A percentile compares a stretch with the other conserved stretches of the same genome.
Conservation (phyloP, 2,888 invertebrate genomes). For the Buathra laborator region DNA sequence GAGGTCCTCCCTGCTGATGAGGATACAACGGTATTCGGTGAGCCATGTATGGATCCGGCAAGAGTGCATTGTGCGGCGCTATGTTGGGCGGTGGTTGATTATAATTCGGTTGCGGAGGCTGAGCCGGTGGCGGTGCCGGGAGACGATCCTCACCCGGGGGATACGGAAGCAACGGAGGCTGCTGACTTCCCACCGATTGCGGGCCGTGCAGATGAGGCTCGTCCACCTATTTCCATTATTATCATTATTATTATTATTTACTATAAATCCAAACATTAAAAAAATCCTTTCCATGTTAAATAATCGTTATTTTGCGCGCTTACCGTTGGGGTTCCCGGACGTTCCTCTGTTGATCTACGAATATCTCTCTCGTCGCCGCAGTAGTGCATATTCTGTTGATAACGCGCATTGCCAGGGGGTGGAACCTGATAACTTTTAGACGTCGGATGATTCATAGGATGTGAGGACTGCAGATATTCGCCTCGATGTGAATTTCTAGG, state of each 20-base stretch:
- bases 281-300: background rate
- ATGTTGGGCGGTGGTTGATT: constrained; percentile 80
- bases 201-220: constrained; percentile 83
- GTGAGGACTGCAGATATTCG: constrained; percentile 78
- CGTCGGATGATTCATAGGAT: constrained; percentile 78
- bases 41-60: constrained; percentile 83
- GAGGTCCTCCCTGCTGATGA: constrained; percentile 77
- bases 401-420: constrained; percentile 80
- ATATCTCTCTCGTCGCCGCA: constrained; percentile 77
- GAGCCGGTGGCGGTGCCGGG: constrained; percentile 76
- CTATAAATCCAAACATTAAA: background rate
- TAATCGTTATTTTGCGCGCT: constrained; percentile 55
- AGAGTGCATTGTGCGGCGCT: constrained; percentile 79
- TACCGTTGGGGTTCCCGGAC: constrained; percentile 91
- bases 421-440: constrained; percentile 82
- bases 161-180: constrained; percentile 81
- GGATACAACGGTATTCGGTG: constrained; percentile 83
- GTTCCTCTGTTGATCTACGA: constrained; percentile 86
- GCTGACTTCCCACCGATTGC: constrained; percentile 76
- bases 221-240: constrained; percentile 77
- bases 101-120: constrained; percentile 77
- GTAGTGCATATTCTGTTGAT: constrained; percentile 82
- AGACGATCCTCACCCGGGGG: constrained; percentile 84
- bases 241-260: too few species aligned
- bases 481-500: constrained; percentile 81